Conservation (phyloP, 1,140 invertebrate genomes). For the Halictus rubicundus region DNA sequence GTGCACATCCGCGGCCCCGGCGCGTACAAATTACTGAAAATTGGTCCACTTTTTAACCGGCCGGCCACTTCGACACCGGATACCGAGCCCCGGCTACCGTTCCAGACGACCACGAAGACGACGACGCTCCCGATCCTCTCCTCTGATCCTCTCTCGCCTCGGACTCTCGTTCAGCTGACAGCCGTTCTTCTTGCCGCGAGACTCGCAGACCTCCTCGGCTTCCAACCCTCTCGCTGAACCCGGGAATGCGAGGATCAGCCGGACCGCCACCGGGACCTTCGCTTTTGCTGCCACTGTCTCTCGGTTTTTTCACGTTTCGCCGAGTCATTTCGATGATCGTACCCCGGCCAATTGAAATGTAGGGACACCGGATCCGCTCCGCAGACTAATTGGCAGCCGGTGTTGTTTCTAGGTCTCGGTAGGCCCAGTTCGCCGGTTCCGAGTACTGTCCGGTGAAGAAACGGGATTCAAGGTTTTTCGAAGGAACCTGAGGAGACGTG, state of each 20-base stretch:
- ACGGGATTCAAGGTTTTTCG: neutral
- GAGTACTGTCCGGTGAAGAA: conserved; percentile 17
- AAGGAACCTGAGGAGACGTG: neutral
- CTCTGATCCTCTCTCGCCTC: conserved; percentile 29
- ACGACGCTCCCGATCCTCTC: conserved; percentile 21
- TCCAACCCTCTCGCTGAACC: neutral
- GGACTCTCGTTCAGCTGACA: neutral
- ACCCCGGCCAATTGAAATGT: conserved; percentile 27
- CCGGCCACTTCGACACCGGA: conserved; percentile 33
- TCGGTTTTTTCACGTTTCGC: conserved; percentile 31
- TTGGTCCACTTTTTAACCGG: conserved; percentile 70
- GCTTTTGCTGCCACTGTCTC: neutral
- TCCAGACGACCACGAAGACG: conserved; percentile 1
- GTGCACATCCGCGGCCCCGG: conserved; percentile 45
- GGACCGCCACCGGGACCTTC: neutral
- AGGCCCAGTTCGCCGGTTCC: neutral
- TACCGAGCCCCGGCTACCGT: conserved; percentile 45
- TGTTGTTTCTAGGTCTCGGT: neutral
- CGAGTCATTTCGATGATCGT: conserved; percentile 43
- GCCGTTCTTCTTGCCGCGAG: conserved; percentile 7
- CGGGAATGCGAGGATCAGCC: conserved; percentile 36
- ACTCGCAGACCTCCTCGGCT: neutral
- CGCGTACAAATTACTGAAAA: conserved; percentile 74
- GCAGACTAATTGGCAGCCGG: conserved; percentile 27
- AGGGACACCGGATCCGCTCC: conserved; percentile 3